Evolutionary conservation across 1,140 invertebrate species (phyloP), one percentile per base, ranked within the genome.

Genomic region (Macrotrachela quadricornifera): DNA sequence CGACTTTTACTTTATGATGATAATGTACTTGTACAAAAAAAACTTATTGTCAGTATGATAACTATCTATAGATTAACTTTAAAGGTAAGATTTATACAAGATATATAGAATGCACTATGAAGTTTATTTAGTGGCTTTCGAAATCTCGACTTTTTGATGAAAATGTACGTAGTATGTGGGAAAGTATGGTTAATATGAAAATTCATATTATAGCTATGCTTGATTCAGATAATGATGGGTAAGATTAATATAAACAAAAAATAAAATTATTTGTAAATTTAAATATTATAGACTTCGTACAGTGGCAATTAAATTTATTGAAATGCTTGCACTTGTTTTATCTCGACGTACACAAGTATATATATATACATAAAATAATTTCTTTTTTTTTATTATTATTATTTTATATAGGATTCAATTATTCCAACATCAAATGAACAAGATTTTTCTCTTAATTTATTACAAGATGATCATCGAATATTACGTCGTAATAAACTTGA

Each of bases 281-380:
- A 54, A 14, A 6, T 37, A 55, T n/a, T 46, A 10, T 45, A 70
- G 66, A 38, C 60, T 70, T 30, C 58, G 68, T 57, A 95, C 88
- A 11, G 83, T 88, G 71, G 80, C 85, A 13, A 82, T 96, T 0
- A 96, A 96, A 69, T 96, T 96, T 64, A 73, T 95, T 9, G 91
- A 97, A 71, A 80, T 80, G 55, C 76, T 96, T 30, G 80, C 96
- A 42, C 70, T 96, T 14, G 71, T 84, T 43, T 86, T 96, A 71
- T 87, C 86, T 11, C 59, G 58, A 40, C 65, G 62, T 59, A 61
- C 64, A 15, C 14, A 63, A 13, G 68, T 72, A 61, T 61, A 63
- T 61, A 30, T 16, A 11, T 56, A 15, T n/a, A 53, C 13, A n/a
- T 14, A 1, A 2, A n/a, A 51, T 6, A 12, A 15, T 18, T 15